Evolutionary conservation across 2,888 invertebrate species (phyloP), one percentile per base, ranked within the genome.

Genomic region (Helicoverpa assulta): DNA sequence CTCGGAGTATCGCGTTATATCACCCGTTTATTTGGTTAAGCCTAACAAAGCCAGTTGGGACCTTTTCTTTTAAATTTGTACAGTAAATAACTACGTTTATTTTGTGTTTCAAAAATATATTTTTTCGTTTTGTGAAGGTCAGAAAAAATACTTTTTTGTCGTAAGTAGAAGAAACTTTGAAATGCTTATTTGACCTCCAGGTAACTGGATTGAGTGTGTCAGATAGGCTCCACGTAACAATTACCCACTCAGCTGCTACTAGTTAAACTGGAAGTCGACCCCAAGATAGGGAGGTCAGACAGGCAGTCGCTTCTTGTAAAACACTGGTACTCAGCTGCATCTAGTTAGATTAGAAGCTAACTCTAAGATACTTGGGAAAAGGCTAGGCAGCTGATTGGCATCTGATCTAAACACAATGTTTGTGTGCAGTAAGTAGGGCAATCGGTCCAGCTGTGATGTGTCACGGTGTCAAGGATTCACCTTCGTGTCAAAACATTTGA

Each of bases 381-480:
- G n/a, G n/a, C 16, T 47, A 5, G 1, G n/a, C 5, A n/a, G n/a
- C 6, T n/a, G 4, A 16, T 47, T 47, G 16, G n/a, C 6, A 47
- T 47, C n/a, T n/a, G n/a, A n/a, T n/a, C n/a, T 19, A 65, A 73
- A 2, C 55, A 29, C 63, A 51, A 47, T 57, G 67, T 74, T 75
- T 40, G 69, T 40, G 69, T 68, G 16, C 18, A 58, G 14, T 66
- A 75, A n/a, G 58, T 67, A 58, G 69, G 57, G 50, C 69, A 58
- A 50, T 75, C 50, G 69, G 53, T 58, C 21, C 50, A 3, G 47
- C 37, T 26, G 29, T 43, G 10, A 14, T 21, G 16, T 67, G 68
- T 54, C 57, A 75, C 57, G 57, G 71, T 67, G 68, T 58, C 76
- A 71, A 67, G 68, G 71, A 43, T 58, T 5, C 56, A 40, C 67